Conservation (phyloP, 2,113 vertebrate species). For the Onychorhynchus coronatus region DNA sequence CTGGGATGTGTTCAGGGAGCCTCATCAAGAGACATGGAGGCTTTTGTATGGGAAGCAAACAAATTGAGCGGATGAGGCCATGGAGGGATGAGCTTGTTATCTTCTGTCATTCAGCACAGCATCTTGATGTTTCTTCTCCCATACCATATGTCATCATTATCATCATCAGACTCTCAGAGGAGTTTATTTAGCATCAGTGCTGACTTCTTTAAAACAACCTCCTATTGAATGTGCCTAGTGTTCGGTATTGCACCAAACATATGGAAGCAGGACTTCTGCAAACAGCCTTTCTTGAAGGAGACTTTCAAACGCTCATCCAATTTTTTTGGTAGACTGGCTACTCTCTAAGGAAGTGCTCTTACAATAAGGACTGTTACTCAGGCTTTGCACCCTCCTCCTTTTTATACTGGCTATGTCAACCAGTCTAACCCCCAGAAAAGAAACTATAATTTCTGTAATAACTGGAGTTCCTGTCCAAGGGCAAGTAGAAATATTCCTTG, state of each 20-base stretch:
- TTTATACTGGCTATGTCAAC: not conserved
- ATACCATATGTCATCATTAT: not conserved
- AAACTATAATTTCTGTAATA: not conserved
- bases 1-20: not conserved
- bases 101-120: not conserved
- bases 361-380: not conserved
- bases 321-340: not conserved
- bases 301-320: not conserved
- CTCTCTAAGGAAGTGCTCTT: not conserved
- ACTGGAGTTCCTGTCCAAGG: not conserved
- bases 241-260: not conserved
- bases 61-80: accelerated
- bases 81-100: not conserved
- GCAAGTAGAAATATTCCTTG: not conserved
- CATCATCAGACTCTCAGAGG: not conserved
- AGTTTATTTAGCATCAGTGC: not conserved
- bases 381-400: not conserved
- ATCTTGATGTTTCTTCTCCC: not conserved
- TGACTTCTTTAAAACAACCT: not conserved
- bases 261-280: not conserved
- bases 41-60: not conserved
- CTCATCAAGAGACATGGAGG: not conserved
- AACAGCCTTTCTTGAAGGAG: not conserved
- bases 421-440: not conserved
- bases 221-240: not conserved